Evolutionary conservation across 2,113 vertebrate species (phyloP).

Genomic region (Arizona elegans): DNA sequence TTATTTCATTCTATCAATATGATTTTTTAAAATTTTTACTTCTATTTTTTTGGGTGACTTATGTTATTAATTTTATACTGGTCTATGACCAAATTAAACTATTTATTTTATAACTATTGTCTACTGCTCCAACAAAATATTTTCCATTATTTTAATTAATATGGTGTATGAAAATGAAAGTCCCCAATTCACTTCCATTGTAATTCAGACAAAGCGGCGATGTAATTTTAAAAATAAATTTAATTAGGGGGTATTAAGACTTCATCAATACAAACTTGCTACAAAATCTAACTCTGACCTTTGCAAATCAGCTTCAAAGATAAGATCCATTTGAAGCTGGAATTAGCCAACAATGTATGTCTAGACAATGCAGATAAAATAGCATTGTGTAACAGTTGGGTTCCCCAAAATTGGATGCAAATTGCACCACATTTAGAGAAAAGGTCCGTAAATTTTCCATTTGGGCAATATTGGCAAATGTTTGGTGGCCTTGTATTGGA

Average conservation of each 20-base stretch:
- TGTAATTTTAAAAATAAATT: not conserved
- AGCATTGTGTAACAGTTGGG: not conserved
- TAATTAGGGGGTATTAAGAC: not conserved
- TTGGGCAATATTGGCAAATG: not conserved
- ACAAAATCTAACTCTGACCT: not conserved
- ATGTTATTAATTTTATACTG: not conserved
- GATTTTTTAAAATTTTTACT: not conserved
- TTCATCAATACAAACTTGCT: not conserved
- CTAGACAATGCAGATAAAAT: slow-evolving; percentile 20
- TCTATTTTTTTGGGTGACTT: not conserved
- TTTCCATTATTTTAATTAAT: not conserved
- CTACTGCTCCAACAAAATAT: not conserved
- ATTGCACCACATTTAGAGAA: slow-evolving; percentile 9
- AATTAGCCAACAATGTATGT: slow-evolving; percentile 6
- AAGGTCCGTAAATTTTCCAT: not conserved
- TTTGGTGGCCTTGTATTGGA: not conserved
- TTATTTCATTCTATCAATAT: not conserved
- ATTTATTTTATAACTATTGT: not conserved
- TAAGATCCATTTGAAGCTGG: not conserved
- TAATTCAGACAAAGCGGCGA: not conserved
- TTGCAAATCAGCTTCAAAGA: not conserved
- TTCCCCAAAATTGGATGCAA: not conserved
- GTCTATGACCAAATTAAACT: not conserved
- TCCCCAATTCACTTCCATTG: not conserved
- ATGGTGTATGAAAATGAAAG: not conserved